Percentiles rank a stretch among this genome's conserved stretches.
Conservation (phyloP, 2,113 vertebrate species). For the Pandion haliaetus region DNA sequence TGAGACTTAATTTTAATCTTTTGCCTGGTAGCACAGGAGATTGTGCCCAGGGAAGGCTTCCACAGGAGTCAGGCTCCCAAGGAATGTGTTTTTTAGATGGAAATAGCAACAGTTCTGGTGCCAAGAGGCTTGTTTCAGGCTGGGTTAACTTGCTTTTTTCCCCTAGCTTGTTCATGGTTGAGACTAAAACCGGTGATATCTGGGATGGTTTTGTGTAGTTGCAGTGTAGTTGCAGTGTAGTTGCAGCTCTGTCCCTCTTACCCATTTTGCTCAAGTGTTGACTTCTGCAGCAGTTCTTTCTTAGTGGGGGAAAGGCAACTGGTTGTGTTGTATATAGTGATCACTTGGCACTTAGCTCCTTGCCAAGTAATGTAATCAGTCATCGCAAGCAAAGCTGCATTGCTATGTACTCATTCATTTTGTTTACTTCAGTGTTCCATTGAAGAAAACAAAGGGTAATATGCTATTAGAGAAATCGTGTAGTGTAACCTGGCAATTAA, state of each 20-base stretch:
- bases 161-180: background rate
- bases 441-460: background rate
- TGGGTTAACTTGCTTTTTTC: background rate
- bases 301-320: background rate
- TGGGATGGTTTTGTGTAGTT: background rate
- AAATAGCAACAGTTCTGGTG: background rate
- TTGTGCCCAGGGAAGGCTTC: background rate
- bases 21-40: background rate
- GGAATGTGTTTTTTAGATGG: background rate
- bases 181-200: background rate
- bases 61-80: fast-evolving
- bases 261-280: background rate
- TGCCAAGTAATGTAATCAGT: fast-evolving
- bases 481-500: background rate
- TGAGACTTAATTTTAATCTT: background rate
- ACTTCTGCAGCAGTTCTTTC: background rate
- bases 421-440: background rate
- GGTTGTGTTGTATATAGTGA: background rate
- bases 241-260: background rate
- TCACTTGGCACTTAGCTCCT: background rate
- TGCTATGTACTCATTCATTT: background rate
- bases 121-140: background rate
- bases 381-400: background rate
- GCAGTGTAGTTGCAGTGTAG: background rate
- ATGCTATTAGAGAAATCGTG: background rate